Percentiles rank a stretch among this genome's conserved stretches.
These are phyloP conservation scores for Loris lydekkerianus DNA, from an alignment of 2,797 vertebrate genomes.

Conservation along the genomic window DNA sequence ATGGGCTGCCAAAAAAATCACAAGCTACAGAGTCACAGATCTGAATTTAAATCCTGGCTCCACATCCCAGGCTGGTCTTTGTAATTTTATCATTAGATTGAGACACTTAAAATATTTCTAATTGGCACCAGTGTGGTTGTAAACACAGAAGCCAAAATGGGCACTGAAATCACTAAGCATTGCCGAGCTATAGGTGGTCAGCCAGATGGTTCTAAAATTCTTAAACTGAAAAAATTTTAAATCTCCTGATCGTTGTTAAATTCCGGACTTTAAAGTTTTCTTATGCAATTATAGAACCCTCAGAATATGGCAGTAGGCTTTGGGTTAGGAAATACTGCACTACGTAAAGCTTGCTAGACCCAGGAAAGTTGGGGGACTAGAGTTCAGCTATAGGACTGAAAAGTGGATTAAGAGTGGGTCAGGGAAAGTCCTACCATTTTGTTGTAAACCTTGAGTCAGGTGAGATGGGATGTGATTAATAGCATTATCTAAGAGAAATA, in stretches of 20 bases:
- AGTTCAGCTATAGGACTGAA: not conserved
- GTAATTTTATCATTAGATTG: constrained; percentile 68
- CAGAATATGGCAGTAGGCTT: not conserved
- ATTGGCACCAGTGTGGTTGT: constrained; percentile 42
- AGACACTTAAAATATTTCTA: constrained; percentile 72
- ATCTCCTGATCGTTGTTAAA: not conserved
- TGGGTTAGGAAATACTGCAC: not conserved
- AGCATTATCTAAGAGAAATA: not conserved
- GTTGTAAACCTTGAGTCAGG: not conserved
- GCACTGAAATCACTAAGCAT: constrained; percentile 2
- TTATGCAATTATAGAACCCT: not conserved
- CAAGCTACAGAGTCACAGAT: constrained; percentile 34
- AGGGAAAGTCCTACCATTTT: not conserved
- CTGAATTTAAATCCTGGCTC: constrained; percentile 65
- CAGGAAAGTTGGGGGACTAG: not conserved
- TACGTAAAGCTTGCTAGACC: not conserved
- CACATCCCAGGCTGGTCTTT: not conserved
- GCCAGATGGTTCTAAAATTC: constrained; percentile 1
- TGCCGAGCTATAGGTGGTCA: constrained; percentile 17
- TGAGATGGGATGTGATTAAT: not conserved
- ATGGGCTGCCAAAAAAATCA: not conserved
- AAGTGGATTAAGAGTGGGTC: not conserved
- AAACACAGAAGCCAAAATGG: constrained; percentile 28
- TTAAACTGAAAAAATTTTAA: not conserved
- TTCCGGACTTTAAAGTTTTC: not conserved